These are phyloP conservation scores for Ctenoplectra terminalis DNA, from an alignment of 1,140 invertebrate species.

Conservation along the genomic window DNA sequence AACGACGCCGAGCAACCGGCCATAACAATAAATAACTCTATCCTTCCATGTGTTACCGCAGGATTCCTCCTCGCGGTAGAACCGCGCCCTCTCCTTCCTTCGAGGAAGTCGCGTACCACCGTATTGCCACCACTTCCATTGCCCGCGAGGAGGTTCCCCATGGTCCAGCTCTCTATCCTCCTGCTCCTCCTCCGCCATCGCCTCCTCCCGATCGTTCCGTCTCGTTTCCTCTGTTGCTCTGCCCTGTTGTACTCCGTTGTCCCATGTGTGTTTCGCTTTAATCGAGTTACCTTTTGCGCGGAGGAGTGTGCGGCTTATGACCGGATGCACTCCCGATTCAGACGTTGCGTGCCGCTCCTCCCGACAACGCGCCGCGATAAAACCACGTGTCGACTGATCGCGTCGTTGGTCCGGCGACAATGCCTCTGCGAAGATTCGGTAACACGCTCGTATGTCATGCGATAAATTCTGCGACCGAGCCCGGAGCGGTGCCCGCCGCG, in stretches of 20 bases:
- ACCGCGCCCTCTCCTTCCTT: conserved; percentile 71
- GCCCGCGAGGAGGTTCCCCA: conserved; percentile 42
- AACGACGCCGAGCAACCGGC: conserved; percentile 73
- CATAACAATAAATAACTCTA: conserved; percentile 82
- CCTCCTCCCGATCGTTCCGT: not conserved
- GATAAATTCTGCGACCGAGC: conserved; percentile 45
- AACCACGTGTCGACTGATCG: conserved; percentile 39
- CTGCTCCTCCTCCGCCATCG: not conserved
- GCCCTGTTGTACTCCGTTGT: conserved; percentile 53
- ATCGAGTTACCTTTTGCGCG: conserved; percentile 68
- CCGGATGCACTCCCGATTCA: conserved; percentile 66
- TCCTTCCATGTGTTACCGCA: conserved; percentile 80
- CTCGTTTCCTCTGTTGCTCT: not conserved
- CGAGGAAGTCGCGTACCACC: conserved; percentile 71
- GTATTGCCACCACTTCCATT: conserved; percentile 66
- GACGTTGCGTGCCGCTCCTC: conserved; percentile 28
- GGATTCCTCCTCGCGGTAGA: conserved; percentile 73
- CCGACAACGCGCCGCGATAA: conserved; percentile 43
- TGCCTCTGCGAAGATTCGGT: conserved; percentile 47
- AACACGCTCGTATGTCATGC: conserved; percentile 54
- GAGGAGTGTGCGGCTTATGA: conserved; percentile 60
- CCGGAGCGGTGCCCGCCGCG: not conserved
- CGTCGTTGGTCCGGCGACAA: not conserved
- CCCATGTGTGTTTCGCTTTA: conserved; percentile 63
- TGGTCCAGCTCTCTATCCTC: conserved; percentile 29